Percentiles rank a stretch among this genome's conserved stretches.
Evolutionary conservation across 2,888 invertebrate species (phyloP).

Genomic region (Coremacera marginata): DNA sequence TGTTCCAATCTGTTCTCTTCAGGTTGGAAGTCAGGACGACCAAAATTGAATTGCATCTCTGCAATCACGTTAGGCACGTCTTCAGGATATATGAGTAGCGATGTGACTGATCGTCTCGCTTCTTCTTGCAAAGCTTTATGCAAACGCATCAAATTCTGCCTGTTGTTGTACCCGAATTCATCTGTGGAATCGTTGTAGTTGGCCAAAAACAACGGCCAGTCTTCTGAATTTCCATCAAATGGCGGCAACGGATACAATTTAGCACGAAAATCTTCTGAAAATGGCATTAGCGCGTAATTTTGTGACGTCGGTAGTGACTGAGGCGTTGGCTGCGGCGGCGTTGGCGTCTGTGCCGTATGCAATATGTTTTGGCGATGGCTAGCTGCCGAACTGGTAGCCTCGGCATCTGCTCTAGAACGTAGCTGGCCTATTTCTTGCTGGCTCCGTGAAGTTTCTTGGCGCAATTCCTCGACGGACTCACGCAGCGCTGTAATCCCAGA

Average conservation of each 20-base stretch:
- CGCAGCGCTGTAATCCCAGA: background rate
- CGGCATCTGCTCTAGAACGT: background rate
- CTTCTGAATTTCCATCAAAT: conserved; percentile 23
- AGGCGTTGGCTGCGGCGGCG: no score
- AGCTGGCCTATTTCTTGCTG: background rate
- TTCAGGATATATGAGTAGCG: conserved; percentile 30
- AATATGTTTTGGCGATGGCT: no score
- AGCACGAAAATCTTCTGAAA: background rate
- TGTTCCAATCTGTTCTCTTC: conserved; percentile 28
- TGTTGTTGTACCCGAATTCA: conserved; percentile 35
- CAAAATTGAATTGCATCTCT: conserved; percentile 42
- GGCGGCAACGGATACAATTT: conserved; percentile 9
- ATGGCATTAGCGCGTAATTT: background rate
- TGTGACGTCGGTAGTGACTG: no score
- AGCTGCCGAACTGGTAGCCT: no score
- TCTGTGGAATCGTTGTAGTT: conserved; percentile 22
- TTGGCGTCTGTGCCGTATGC: no score
- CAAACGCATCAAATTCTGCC: no score
- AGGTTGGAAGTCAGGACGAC: conserved; percentile 40
- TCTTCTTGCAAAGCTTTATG: no score
- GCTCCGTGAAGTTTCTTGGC: background rate
- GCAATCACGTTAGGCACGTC: conserved; percentile 37
- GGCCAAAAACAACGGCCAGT: conserved; percentile 36
- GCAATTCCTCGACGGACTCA: background rate
- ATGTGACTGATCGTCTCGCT: no score